Conservation (phyloP, 53 echinoderm and acorn worm species). For the Apostichopus leukothele region DNA sequence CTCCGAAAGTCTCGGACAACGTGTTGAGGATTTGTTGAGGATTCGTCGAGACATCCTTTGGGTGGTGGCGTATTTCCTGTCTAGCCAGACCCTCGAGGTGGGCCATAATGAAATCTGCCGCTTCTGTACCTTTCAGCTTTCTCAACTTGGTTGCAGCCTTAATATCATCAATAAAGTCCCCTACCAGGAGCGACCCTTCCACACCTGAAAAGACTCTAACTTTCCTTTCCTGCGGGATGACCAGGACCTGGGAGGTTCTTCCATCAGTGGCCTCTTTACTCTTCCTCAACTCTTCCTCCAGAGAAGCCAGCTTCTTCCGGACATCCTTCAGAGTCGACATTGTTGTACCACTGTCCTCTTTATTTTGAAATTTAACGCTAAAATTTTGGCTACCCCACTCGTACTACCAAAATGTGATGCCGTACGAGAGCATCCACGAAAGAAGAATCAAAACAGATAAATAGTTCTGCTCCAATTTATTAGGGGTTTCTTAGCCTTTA, state of each 20-base stretch:
- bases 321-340: neutral
- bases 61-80: neutral
- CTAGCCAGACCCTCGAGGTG: neutral
- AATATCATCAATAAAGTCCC: neutral
- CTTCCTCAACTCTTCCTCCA: neutral
- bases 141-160: neutral
- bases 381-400: neutral
- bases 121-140: neutral
- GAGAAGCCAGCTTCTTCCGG: neutral
- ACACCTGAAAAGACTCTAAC: neutral
- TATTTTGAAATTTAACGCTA: neutral
- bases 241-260: neutral
- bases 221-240: neutral
- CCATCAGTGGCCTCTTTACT: neutral
- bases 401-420: constrained; percentile 6
- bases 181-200: neutral
- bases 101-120: neutral
- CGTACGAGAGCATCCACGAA: no score
- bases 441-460: no score
- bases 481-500: no score
- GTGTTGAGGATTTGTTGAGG: neutral
- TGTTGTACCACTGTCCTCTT: neutral
- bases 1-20: neutral
- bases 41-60: neutral
- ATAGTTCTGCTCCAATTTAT: no score